Evolutionary conservation across 30 jellyfish, hydroid and myxozoan genomes (phyloP).

Genomic region (Aurelia sp.): DNA sequence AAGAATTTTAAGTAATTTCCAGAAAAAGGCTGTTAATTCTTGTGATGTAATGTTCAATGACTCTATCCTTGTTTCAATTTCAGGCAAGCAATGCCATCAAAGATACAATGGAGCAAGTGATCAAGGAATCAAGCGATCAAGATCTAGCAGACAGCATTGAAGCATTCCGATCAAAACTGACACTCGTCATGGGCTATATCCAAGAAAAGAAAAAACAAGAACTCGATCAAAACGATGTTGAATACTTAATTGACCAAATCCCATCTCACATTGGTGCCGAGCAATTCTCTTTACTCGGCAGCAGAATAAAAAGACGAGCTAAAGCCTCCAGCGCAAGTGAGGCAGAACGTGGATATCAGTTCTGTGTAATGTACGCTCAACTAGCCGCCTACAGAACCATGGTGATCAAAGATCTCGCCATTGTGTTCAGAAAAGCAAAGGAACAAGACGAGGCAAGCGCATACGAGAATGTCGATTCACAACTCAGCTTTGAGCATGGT

Average conservation of each 20-base stretch:
- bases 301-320: neutral
- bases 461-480: neutral
- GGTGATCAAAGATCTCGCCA: neutral
- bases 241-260: neutral
- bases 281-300: neutral
- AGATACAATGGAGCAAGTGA: slow-evolving; percentile 25
- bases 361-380: slow-evolving; percentile 30
- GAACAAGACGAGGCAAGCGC: neutral
- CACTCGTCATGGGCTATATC: neutral
- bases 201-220: neutral
- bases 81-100: slow-evolving; percentile 1
- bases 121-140: slow-evolving; percentile 24
- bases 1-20: too few relatives aligned
- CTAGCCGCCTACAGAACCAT: slow-evolving; percentile 11
- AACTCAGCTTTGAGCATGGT: neutral
- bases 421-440: neutral
- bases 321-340: neutral
- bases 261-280: neutral
- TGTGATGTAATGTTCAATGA: neutral
- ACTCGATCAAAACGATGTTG: neutral
- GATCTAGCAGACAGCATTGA: slow-evolving; percentile 11
- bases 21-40: too few relatives aligned
- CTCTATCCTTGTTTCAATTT: neutral
- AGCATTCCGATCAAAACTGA: neutral
- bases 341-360: slow-evolving; percentile 20